Conservation (phyloP, 2,797 vertebrate species). For the Diglossa cyanea region DNA sequence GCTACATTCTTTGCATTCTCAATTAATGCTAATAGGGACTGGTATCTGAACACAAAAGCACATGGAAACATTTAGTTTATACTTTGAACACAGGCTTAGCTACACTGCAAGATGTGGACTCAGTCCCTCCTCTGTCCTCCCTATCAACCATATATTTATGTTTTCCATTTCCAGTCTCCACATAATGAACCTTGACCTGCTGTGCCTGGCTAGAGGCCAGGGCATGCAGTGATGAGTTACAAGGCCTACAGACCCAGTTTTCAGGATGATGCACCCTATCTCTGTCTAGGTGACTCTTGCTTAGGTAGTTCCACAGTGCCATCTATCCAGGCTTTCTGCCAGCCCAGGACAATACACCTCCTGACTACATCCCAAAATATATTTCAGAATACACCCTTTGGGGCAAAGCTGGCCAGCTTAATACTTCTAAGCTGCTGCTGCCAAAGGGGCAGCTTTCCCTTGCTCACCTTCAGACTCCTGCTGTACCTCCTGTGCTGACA, state of each 20-base stretch:
- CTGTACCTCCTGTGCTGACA: neutral
- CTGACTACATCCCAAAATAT: neutral
- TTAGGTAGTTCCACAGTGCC: neutral
- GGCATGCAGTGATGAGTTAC: neutral
- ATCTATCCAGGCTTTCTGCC: neutral
- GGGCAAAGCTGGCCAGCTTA: neutral
- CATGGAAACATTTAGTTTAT: rapidly evolving
- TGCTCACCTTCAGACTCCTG: neutral
- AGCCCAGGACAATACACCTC: neutral
- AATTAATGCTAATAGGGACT: neutral
- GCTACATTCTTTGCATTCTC: neutral
- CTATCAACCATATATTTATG: neutral
- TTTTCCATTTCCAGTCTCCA: neutral
- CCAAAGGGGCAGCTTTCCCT: neutral
- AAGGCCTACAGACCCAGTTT: neutral
- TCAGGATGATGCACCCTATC: rapidly evolving
- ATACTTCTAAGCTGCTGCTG: neutral
- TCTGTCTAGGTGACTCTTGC: neutral
- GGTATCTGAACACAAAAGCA: neutral
- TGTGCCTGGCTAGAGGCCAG: neutral
- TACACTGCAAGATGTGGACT: neutral
- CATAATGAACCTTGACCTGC: neutral
- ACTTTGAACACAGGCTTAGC: neutral
- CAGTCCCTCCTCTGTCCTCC: neutral
- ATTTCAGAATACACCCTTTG: neutral